These are phyloP conservation scores for Raillietiella orientalis DNA, from an alignment of 2,888 invertebrate genomes.

Conservation along the genomic window DNA sequence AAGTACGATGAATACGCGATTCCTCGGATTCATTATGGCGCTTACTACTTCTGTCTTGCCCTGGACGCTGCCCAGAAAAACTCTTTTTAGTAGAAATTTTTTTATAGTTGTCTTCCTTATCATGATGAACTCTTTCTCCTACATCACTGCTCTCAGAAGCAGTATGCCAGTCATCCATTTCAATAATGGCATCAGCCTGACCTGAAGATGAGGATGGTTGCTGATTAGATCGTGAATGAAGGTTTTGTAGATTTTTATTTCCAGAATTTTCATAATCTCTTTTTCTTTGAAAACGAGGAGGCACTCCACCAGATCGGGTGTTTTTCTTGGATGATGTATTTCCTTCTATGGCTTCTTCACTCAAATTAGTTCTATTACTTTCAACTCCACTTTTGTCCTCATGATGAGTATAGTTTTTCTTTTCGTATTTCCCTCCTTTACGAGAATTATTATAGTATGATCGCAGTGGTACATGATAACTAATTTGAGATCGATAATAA, in stretches of 20 bases:
- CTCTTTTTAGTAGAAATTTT: neutral
- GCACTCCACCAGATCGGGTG: too few relatives aligned
- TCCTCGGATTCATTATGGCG: too few relatives aligned
- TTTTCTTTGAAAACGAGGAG: constrained; percentile 3
- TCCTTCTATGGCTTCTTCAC: too few relatives aligned
- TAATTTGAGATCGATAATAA: too few relatives aligned
- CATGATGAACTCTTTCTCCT: constrained; percentile 15
- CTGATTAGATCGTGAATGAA: constrained; percentile 40
- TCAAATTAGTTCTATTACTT: too few relatives aligned
- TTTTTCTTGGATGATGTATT: too few relatives aligned
- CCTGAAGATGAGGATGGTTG: constrained; percentile 24
- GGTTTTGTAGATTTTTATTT: neutral
- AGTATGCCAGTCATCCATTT: constrained; percentile 32
- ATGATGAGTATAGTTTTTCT: too few relatives aligned
- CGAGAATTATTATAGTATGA: too few relatives aligned
- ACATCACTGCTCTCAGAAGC: constrained; percentile 39
- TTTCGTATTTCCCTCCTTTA: too few relatives aligned
- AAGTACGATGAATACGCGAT: too few relatives aligned
- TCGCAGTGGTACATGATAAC: too few relatives aligned
- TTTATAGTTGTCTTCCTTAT: neutral
- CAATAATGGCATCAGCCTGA: constrained; percentile 9
- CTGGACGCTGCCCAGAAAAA: constrained; percentile 2
- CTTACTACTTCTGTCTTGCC: constrained; percentile 5
- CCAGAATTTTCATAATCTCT: neutral
- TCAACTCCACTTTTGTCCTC: too few relatives aligned